Evolutionary conservation across 2,888 invertebrate species (phyloP).

Genomic region (Apocheima hispidaria): DNA sequence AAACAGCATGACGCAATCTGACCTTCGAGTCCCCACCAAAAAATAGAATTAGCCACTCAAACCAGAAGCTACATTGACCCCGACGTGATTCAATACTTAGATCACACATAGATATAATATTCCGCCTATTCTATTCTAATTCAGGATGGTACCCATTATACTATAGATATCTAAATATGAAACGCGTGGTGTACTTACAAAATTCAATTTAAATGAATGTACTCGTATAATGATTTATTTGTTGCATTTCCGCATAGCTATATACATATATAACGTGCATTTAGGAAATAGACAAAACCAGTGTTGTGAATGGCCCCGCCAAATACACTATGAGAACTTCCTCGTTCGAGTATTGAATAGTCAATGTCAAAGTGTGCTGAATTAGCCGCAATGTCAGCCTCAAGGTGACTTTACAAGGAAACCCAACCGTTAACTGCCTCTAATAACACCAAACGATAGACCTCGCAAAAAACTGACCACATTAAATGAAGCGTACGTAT

Average conservation of each 20-base stretch:
- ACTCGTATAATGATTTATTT: slow-evolving; percentile 23
- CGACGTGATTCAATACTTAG: slow-evolving; percentile 60
- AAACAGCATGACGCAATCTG: slow-evolving; percentile 61
- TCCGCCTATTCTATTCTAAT: slow-evolving; percentile 43
- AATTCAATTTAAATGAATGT: slow-evolving; percentile 8
- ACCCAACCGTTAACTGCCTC: slow-evolving; percentile 54
- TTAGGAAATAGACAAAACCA: slow-evolving; percentile 34
- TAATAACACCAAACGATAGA: slow-evolving; percentile 52
- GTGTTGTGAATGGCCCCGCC: slow-evolving; percentile 52
- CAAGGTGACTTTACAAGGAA: slow-evolving; percentile 76
- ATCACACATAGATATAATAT: slow-evolving; percentile 52
- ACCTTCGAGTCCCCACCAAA: slow-evolving; percentile 65
- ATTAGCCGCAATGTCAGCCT: slow-evolving; percentile 78
- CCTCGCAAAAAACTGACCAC: slow-evolving; percentile 44
- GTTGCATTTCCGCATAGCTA: slow-evolving; percentile 37
- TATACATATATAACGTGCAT: slow-evolving; percentile 15
- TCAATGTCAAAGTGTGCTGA: slow-evolving; percentile 79
- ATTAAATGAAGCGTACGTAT: slow-evolving; percentile 25
- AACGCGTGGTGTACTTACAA: no score
- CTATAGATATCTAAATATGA: no score
- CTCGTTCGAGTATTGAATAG: slow-evolving; percentile 77
- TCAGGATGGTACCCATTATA: slow-evolving; percentile 7
- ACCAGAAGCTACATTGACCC: slow-evolving; percentile 62
- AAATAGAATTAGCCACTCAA: slow-evolving; percentile 61
- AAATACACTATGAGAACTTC: slow-evolving; percentile 69